Percentiles rank a stretch among this genome's conserved stretches.
Conservation (phyloP, 2,113 vertebrate genomes). For the Myotis brandtii region DNA sequence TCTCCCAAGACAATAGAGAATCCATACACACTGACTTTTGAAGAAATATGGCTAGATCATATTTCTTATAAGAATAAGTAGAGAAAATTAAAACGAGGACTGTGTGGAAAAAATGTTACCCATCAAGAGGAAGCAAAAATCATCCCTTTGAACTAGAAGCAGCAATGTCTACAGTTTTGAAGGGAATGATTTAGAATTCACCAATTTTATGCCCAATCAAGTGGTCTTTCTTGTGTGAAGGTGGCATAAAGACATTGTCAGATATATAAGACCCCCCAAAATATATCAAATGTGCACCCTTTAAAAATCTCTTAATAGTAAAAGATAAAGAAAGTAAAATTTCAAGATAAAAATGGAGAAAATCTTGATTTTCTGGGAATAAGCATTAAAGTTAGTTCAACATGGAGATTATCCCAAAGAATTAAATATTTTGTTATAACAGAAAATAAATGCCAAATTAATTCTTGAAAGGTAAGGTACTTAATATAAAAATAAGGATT, state of each 20-base stretch:
- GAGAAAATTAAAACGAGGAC: neutral
- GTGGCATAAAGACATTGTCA: neutral
- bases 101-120: neutral
- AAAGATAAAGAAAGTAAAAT: neutral
- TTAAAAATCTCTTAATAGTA: neutral
- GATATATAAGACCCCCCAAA: neutral
- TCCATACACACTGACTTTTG: neutral
- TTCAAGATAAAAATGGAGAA: neutral
- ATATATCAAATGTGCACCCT: fast-evolving
- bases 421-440: neutral
- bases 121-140: neutral
- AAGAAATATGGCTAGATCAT: neutral
- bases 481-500: neutral
- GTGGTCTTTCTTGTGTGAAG: neutral
- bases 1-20: neutral
- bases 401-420: neutral
- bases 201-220: neutral
- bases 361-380: neutral
- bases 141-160: neutral
- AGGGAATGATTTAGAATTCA: neutral
- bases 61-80: neutral
- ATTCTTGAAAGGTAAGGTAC: neutral
- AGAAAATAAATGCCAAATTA: neutral
- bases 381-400: neutral
- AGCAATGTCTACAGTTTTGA: neutral